A percentile compares a stretch with the other conserved stretches of the same genome.
These are phyloP conservation scores for Habroteleia sp. DNA, from an alignment of 2,888 invertebrate genomes.

Conservation along the genomic window DNA sequence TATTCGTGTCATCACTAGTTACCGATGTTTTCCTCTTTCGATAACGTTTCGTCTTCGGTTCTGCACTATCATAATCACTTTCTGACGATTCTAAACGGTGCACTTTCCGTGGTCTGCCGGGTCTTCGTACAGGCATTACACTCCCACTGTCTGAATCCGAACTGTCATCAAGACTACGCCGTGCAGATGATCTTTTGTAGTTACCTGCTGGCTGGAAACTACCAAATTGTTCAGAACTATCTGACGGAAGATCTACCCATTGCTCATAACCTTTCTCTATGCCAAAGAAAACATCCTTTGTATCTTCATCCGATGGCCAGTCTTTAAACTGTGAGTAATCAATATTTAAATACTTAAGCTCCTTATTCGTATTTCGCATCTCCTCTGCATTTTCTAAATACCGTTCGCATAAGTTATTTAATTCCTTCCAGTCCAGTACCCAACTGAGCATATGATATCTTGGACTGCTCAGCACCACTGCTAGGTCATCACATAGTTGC, in stretches of 20 bases:
- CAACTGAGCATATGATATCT: constrained; percentile 88
- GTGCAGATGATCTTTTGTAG: constrained; percentile 72
- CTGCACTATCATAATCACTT: constrained; percentile 77
- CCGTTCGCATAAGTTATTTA: constrained; percentile 83
- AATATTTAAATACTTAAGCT: constrained; percentile 88
- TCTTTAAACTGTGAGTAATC: constrained; percentile 87
- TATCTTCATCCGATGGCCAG: constrained; percentile 84
- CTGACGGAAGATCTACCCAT: constrained; percentile 77
- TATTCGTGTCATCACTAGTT: constrained; percentile 80
- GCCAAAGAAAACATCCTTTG: constrained; percentile 83
- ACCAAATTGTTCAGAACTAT: constrained; percentile 75
- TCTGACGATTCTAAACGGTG: constrained; percentile 78
- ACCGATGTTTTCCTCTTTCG: constrained; percentile 71
- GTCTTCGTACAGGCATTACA: constrained; percentile 70
- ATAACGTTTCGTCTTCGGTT: constrained; percentile 72
- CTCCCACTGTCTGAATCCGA: constrained; percentile 78
- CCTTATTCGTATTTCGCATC: constrained; percentile 86
- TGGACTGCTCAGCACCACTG: constrained; percentile 87
- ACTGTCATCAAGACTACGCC: constrained; percentile 75
- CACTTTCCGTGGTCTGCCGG: constrained; percentile 72
- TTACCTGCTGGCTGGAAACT: constrained; percentile 75
- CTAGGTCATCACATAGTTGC: constrained; percentile 87
- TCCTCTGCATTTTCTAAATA: constrained; percentile 83
- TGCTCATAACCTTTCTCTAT: constrained; percentile 85
- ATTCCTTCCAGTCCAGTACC: constrained; percentile 84